These are phyloP conservation scores for Varanus komodoensis DNA, from an alignment of 2,113 vertebrate genomes.

Conservation along the genomic window DNA sequence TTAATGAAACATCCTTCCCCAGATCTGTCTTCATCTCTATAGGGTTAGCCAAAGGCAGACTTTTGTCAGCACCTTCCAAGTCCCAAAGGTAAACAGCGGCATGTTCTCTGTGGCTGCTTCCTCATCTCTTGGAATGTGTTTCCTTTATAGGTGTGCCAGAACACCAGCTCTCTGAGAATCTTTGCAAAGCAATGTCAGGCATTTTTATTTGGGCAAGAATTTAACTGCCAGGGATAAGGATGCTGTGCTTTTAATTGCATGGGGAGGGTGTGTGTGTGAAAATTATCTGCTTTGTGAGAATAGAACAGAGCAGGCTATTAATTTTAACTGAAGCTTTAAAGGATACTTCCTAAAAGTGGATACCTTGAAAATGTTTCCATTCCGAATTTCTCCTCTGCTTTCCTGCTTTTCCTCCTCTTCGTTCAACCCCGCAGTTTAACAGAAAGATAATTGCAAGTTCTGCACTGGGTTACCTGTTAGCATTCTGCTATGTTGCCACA, in stretches of 20 bases:
- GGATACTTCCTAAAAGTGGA: background rate
- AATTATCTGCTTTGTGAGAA: background rate
- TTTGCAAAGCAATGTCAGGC: background rate
- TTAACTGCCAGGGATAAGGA: slow-evolving; percentile 27
- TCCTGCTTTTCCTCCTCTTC: background rate
- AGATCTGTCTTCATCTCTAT: background rate
- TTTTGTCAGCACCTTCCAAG: background rate
- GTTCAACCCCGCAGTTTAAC: slow-evolving; percentile 14
- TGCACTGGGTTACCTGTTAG: slow-evolving; percentile 4
- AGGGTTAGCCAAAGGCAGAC: background rate
- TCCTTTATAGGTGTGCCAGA: background rate
- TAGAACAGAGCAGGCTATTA: background rate
- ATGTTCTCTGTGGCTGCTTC: background rate
- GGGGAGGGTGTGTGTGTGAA: background rate
- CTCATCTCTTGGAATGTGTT: background rate
- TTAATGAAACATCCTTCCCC: background rate
- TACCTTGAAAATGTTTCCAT: background rate
- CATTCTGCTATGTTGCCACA: background rate
- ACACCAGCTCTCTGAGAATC: background rate
- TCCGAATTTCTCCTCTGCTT: slow-evolving; percentile 19
- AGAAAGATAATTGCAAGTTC: background rate
- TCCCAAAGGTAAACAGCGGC: background rate
- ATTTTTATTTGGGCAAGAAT: slow-evolving; percentile 27
- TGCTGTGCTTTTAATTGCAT: background rate
- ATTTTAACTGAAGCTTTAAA: background rate